Evolutionary conservation across 2,797 vertebrate species (phyloP).

Genomic region (Myiothlypis coronata): DNA sequence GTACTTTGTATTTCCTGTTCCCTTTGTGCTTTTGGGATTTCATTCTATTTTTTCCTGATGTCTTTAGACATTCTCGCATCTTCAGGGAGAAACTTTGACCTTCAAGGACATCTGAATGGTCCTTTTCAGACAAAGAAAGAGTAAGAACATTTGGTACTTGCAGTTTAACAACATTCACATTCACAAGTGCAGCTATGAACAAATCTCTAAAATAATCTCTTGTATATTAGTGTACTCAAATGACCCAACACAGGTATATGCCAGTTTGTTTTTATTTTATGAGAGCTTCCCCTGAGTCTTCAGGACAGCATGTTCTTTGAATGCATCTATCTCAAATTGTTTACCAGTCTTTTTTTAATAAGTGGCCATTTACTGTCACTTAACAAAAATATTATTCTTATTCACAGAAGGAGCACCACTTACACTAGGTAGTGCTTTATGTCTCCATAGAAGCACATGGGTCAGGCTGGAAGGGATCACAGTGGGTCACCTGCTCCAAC

Average conservation of each 20-base stretch:
- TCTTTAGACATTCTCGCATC: not conserved
- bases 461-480: not conserved
- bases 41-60: not conserved
- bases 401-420: not conserved
- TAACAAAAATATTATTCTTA: not conserved
- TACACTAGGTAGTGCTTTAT: not conserved
- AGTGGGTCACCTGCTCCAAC: not conserved
- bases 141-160: not conserved
- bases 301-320: not conserved
- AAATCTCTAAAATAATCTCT: not conserved
- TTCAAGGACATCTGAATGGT: not conserved
- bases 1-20: not conserved
- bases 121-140: not conserved
- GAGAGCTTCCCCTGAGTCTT: not conserved
- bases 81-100: not conserved
- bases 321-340: not conserved
- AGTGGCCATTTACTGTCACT: not conserved
- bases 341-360: not conserved
- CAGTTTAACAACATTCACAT: not conserved
- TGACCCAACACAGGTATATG: not conserved
- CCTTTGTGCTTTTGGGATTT: not conserved
- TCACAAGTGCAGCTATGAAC: not conserved
- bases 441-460: not conserved
- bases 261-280: not conserved
- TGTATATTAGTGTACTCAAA: not conserved